Percentiles rank a stretch among this genome's conserved stretches.
These are phyloP conservation scores for Orussus abietinus DNA, from an alignment of 1,140 invertebrate species.

Conservation along the genomic window DNA sequence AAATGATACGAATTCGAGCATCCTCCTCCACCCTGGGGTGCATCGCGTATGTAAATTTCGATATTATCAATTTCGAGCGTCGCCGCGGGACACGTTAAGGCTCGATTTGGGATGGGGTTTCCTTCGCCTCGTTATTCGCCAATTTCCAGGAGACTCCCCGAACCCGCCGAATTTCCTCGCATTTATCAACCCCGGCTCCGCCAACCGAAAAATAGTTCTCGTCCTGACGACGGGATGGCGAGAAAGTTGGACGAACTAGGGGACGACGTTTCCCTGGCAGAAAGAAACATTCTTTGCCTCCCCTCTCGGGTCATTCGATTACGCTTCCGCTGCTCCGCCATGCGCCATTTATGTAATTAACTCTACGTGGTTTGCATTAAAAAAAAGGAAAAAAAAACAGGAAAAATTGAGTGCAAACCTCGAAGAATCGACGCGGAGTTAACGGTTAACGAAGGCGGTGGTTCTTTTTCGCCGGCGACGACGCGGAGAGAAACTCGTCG, in stretches of 20 bases:
- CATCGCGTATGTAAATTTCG: too few relatives aligned
- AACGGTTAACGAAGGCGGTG: not conserved
- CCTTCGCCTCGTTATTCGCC: constrained; percentile 24
- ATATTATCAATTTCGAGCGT: too few relatives aligned
- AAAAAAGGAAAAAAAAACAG: constrained; percentile 18
- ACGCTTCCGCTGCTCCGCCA: constrained; percentile 5
- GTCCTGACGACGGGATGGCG: constrained; percentile 23
- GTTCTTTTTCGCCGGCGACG: constrained; percentile 1
- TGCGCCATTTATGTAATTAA: constrained; percentile 29
- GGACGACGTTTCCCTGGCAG: not conserved
- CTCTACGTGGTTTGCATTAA: constrained; percentile 14
- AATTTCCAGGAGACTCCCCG: constrained; percentile 16
- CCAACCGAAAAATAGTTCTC: constrained; percentile 22
- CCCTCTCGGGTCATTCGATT: constrained; percentile 12
- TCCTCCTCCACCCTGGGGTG: constrained; percentile 3
- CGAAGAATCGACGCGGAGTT: constrained; percentile 3
- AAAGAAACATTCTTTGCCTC: constrained; percentile 12
- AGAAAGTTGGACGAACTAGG: not conserved
- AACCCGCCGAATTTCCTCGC: not conserved
- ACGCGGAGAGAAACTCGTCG: not conserved
- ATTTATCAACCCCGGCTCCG: constrained; percentile 14
- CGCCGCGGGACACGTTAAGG: too few relatives aligned
- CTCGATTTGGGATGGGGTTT: not conserved
- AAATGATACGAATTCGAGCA: constrained; percentile 16
- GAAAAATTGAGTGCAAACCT: constrained; percentile 1